A percentile compares a stretch with the other conserved stretches of the same genome.
Conservation (phyloP, 2,797 vertebrate genomes). For the Acropternis orthonyx region DNA sequence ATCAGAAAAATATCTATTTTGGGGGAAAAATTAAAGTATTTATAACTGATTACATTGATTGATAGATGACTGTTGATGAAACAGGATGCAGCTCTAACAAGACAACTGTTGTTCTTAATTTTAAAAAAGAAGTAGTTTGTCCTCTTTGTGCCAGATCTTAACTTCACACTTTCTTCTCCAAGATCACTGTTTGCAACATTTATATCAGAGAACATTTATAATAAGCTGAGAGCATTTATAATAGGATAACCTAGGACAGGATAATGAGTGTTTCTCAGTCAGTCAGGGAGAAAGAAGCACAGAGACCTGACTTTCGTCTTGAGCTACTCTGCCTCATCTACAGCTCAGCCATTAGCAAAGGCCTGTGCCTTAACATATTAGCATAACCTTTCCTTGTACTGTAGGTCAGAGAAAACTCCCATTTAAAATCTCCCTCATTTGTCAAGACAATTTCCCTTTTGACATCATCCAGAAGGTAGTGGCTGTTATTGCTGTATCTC, state of each 20-base stretch:
- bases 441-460: slow-evolving; percentile 60
- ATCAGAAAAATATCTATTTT: not conserved
- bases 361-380: slow-evolving; percentile 50
- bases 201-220: slow-evolving; percentile 37
- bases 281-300: slow-evolving; percentile 25
- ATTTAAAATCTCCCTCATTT: slow-evolving; percentile 56
- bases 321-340: slow-evolving; percentile 8
- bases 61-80: not conserved
- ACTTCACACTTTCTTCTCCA: slow-evolving; percentile 20
- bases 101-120: not conserved
- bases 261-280: slow-evolving; percentile 57
- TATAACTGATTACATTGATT: not conserved
- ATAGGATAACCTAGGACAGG: slow-evolving; percentile 23
- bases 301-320: not conserved
- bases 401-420: slow-evolving; percentile 57
- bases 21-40: not conserved
- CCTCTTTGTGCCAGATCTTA: not conserved
- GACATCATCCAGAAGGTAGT: slow-evolving; percentile 28
- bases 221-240: slow-evolving; percentile 51
- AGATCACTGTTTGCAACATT: not conserved
- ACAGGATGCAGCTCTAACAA: not conserved
- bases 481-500: not conserved
- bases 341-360: slow-evolving; percentile 46
- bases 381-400: slow-evolving; percentile 52
- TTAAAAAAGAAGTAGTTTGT: slow-evolving; percentile 12